Base-by-base conservation (phyloP, 2,888 invertebrate genomes). In the Schizaphis graminum region DNA sequence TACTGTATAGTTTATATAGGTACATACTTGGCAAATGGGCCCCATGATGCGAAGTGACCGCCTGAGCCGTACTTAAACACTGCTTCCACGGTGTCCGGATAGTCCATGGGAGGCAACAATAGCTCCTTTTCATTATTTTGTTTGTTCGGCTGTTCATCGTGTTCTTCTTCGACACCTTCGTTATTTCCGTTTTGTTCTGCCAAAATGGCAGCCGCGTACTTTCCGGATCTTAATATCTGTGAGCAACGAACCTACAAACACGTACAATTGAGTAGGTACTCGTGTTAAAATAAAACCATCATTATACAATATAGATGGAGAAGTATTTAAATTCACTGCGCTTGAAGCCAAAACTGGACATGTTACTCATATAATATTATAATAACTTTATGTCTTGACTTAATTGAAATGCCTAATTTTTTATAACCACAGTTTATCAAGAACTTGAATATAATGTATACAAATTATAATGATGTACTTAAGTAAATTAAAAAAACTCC, bases 61-160 rank as follows among this genome's bases (percentile, higher is more conserved):
- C 95, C 94, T 1, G 95, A 95, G 56, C 95, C 95, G n/a, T 95
- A 87, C 44, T 92, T 89, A 91, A 95, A 94, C 21, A 95, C 94
- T 49, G 94, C 77, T 88, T 95, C 95, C 21, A 95, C 95, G 2
- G 95, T 95, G 61, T 95, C 95, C 49, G 95, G 94, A 53, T 95
- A 95, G n/a, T 95, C 95, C 90, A 95, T 77, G 3, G 92, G 92
- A 0, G 53, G 44, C n/a, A 93, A 44, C 0, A 93, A 0, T 21
- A 89, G 8, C 21, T 89, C 26, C 21, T 21, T 91, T 35, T 8
- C n/a, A 56, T 10, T 21, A 8, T 10, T 84, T 13, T 3, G 35
- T 61, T 4, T 16, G 5, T 16, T 49, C 24, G 24, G 3, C n/a
- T 77, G 11, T 5, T 24, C 11, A 0, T 7, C 28, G n/a, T 61